Conservation (phyloP, 37 sponge, comb jelly and placozoan species). For the Beroe forskalii region DNA sequence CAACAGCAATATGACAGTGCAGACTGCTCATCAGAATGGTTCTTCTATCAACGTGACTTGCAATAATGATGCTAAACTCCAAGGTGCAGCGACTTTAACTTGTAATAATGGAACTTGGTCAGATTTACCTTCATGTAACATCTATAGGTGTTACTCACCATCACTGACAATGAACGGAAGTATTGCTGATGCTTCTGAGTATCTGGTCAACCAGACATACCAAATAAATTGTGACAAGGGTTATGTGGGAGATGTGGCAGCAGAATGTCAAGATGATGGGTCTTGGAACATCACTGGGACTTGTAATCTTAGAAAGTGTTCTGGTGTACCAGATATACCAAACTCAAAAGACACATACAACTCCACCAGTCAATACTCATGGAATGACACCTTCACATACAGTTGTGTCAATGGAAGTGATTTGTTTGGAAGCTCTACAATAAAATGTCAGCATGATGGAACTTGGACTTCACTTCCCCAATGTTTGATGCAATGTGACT, state of each 20-base stretch:
- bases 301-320: not conserved
- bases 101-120: conserved; percentile 25
- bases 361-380: not conserved
- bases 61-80: not conserved
- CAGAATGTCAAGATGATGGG: not conserved
- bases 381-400: conserved; percentile 44
- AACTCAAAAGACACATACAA: conserved; percentile 27
- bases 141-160: conserved; percentile 14
- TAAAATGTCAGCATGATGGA: conserved; percentile 16
- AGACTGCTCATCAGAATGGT: not conserved
- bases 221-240: not conserved
- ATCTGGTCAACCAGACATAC: not conserved
- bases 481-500: not conserved
- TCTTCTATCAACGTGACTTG: not conserved
- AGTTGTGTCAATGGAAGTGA: conserved; percentile 45
- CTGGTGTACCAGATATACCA: not conserved
- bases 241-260: not conserved
- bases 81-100: not conserved
- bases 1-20: not conserved
- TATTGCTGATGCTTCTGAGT: not conserved
- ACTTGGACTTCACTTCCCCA: not conserved
- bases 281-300: not conserved
- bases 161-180: not conserved
- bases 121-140: not conserved
- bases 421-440: not conserved